These are phyloP conservation scores for Melanostoma mellinum DNA, from an alignment of 2,888 invertebrate species.

Conservation along the genomic window DNA sequence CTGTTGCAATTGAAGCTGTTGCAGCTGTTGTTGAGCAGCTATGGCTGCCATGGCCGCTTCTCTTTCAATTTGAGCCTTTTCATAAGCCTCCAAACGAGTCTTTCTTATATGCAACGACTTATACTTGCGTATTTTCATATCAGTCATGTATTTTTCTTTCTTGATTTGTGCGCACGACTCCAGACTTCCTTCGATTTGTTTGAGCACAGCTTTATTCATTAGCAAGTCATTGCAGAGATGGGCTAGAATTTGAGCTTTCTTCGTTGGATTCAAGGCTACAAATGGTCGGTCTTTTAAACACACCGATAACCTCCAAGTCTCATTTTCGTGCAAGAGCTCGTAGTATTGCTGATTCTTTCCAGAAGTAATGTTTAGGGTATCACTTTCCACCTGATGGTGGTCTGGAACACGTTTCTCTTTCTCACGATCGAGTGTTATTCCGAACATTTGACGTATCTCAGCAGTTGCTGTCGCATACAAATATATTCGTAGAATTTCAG, in stretches of 20 bases:
- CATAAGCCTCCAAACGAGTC: conserved; percentile 88
- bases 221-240: conserved; percentile 97
- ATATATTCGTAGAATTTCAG: conserved; percentile 95
- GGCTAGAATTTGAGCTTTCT: conserved; percentile 93
- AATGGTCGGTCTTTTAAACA: conserved; percentile 92
- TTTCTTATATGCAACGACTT: conserved; percentile 88
- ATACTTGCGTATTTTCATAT: conserved; percentile 95
- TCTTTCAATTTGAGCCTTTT: conserved; percentile 83
- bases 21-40: conserved; percentile 78
- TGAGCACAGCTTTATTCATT: conserved; percentile 94
- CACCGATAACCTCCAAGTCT: conserved; percentile 91
- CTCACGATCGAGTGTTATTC: conserved; percentile 91
- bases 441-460: conserved; percentile 90
- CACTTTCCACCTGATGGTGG: conserved; percentile 90
- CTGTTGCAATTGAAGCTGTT: conserved; percentile 78
- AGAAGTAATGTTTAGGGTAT: conserved; percentile 85
- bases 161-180: conserved; percentile 93
- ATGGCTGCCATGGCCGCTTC: conserved; percentile 80
- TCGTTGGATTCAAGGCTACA: conserved; percentile 91
- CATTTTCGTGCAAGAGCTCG: conserved; percentile 88
- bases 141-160: conserved; percentile 95
- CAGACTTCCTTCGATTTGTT: conserved; percentile 94
- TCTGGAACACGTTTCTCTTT: conserved; percentile 91
- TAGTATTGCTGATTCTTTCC: conserved; percentile 92
- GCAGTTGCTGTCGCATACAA: conserved; percentile 94